phyloP scores from a whole-genome alignment of 1,140 invertebrate species.

The Battus philenor region DNA sequence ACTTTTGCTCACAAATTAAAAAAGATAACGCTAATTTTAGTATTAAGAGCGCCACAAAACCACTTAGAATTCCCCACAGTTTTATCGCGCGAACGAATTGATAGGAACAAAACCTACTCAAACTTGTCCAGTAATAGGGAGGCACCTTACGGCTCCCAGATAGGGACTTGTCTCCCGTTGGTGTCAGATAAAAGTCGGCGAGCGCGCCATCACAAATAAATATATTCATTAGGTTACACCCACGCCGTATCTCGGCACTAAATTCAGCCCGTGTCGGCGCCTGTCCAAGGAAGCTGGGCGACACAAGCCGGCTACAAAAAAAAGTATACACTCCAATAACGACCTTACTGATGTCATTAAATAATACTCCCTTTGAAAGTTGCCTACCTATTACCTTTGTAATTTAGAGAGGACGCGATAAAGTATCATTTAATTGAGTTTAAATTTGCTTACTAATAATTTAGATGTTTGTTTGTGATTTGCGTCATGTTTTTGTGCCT shows the following conservation, averaged over 20 bases:
- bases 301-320: constrained; percentile 22
- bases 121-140: constrained; percentile 28
- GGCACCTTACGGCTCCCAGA: constrained; percentile 34
- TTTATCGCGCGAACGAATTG: constrained; percentile 14
- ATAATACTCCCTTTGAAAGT: constrained; percentile 16
- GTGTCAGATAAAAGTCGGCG: constrained; percentile 60
- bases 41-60: not conserved
- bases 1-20: constrained; percentile 16
- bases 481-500: not conserved
- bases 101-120: constrained; percentile 8
- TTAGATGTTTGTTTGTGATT: not conserved
- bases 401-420: constrained; percentile 1
- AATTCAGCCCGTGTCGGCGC: constrained; percentile 62
- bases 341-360: constrained; percentile 22
- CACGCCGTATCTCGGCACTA: constrained; percentile 64
- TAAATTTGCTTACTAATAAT: constrained; percentile 3
- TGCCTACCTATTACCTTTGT: constrained; percentile 10
- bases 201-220: constrained; percentile 58
- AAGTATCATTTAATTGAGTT: constrained; percentile 3
- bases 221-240: constrained; percentile 74
- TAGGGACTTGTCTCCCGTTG: constrained; percentile 44
- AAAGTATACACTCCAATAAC: constrained; percentile 38
- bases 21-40: constrained; percentile 15
- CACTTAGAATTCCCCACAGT: constrained; percentile 5
- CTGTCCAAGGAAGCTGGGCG: constrained; percentile 43